Conservation (phyloP, 2,888 invertebrate genomes). For the Amiota mariae region DNA sequence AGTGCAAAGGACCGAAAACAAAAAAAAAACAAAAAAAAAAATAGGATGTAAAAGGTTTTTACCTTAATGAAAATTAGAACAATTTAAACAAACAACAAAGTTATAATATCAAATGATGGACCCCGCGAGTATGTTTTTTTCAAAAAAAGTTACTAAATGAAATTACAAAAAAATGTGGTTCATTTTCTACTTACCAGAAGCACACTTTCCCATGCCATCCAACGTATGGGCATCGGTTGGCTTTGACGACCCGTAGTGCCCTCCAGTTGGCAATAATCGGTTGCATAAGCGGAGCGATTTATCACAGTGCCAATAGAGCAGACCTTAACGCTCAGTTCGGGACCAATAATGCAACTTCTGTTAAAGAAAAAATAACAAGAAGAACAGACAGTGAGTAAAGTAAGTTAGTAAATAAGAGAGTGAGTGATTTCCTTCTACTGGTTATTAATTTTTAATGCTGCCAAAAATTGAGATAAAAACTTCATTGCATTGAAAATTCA, state of each 20-base stretch:
- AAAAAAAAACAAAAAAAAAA: slow-evolving; percentile 11
- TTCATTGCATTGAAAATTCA: slow-evolving; percentile 57
- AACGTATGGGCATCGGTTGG: slow-evolving; percentile 83
- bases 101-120: slow-evolving; percentile 1
- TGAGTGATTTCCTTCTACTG: neutral
- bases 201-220: slow-evolving; percentile 92
- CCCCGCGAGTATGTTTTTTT: neutral
- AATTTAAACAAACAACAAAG: neutral
- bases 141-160: neutral
- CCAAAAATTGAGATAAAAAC: slow-evolving; percentile 2
- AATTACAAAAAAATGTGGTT: neutral
- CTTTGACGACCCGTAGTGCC: slow-evolving; percentile 77
- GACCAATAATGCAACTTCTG: slow-evolving; percentile 89
- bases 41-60: slow-evolving; percentile 1
- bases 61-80: slow-evolving; percentile 16
- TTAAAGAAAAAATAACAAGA: slow-evolving; percentile 50
- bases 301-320: slow-evolving; percentile 82
- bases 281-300: slow-evolving; percentile 80
- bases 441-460: slow-evolving; percentile 4
- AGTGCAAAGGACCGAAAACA: slow-evolving; percentile 36
- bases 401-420: neutral
- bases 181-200: slow-evolving; percentile 77
- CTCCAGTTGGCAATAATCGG: slow-evolving; percentile 86
- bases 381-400: slow-evolving; percentile 33
- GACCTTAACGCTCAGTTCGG: slow-evolving; percentile 82